These are phyloP conservation scores for Elgonia sp. DNA, from an alignment of 2,888 invertebrate genomes.

Conservation along the genomic window DNA sequence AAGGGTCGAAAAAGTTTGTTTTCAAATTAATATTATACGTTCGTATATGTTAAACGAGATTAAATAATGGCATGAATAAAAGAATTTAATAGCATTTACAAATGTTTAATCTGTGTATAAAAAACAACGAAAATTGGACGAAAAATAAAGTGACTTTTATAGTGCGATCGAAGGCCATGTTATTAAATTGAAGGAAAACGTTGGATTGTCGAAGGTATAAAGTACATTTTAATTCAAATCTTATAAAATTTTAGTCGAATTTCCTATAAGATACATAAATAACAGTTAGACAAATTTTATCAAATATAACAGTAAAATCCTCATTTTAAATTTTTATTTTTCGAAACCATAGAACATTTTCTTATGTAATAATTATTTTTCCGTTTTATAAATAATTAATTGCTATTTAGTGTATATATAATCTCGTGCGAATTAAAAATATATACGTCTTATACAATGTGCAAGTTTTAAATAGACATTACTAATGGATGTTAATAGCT, in stretches of 20 bases:
- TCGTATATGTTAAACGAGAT: constrained; percentile 22
- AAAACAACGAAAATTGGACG: constrained; percentile 6
- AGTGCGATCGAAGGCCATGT: not conserved
- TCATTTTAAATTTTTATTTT: too few species aligned
- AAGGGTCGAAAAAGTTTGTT: constrained; percentile 10
- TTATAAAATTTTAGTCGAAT: not conserved
- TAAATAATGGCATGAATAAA: constrained; percentile 28
- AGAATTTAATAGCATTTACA: constrained; percentile 31
- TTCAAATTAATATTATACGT: constrained; percentile 37
- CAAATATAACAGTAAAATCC: too few species aligned
- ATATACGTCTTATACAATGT: not conserved
- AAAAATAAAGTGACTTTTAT: constrained; percentile 18
- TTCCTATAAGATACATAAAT: too few species aligned
- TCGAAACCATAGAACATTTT: too few species aligned
- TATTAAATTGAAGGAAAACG: not conserved
- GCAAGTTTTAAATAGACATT: not conserved
- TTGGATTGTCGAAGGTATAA: not conserved
- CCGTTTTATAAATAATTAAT: not conserved
- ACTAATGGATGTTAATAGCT: not conserved
- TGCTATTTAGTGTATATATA: not conserved
- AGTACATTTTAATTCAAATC: not conserved
- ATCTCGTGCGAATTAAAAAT: not conserved
- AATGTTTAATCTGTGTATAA: constrained; percentile 33
- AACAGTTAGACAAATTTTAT: too few species aligned
- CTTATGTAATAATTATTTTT: not conserved